Evolutionary conservation across 2,888 invertebrate species (phyloP).

Genomic region (Chrysomela aeneicollis): DNA sequence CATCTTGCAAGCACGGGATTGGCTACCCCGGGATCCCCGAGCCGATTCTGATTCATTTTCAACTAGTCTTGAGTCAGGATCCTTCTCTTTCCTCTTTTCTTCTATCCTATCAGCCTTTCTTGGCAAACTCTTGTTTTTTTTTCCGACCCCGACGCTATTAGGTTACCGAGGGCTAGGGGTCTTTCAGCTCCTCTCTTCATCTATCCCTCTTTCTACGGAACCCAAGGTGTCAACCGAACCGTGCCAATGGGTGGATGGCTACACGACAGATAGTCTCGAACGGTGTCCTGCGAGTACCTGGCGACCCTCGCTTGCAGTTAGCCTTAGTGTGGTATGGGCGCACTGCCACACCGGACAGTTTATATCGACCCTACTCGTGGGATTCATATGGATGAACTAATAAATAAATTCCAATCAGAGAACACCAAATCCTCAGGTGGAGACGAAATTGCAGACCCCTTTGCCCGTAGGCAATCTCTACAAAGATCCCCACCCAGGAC

Average conservation of each 20-base stretch:
- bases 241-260: conserved; percentile 12
- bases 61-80: conserved; percentile 9
- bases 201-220: neutral
- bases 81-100: neutral
- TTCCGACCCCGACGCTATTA: neutral
- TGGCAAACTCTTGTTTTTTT: neutral
- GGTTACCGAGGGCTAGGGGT: neutral
- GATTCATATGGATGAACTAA: neutral
- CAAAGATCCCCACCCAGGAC: no score
- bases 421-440: neutral
- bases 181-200: neutral
- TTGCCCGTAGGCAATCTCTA: no score
- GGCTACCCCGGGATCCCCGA: conserved; percentile 5
- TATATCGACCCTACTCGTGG: conserved; percentile 8
- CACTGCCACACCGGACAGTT: conserved; percentile 12
- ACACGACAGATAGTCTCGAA: neutral
- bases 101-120: neutral
- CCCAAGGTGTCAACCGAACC: conserved; percentile 14
- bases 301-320: neutral
- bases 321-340: conserved; percentile 18
- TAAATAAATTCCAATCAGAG: neutral
- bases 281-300: conserved; percentile 6
- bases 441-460: no score
- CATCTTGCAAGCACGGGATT: conserved; percentile 3
- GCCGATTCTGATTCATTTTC: conserved; percentile 5